These are phyloP conservation scores for Thamnaconus septentrionalis DNA, from an alignment of 2,113 vertebrate species.

Conservation along the genomic window DNA sequence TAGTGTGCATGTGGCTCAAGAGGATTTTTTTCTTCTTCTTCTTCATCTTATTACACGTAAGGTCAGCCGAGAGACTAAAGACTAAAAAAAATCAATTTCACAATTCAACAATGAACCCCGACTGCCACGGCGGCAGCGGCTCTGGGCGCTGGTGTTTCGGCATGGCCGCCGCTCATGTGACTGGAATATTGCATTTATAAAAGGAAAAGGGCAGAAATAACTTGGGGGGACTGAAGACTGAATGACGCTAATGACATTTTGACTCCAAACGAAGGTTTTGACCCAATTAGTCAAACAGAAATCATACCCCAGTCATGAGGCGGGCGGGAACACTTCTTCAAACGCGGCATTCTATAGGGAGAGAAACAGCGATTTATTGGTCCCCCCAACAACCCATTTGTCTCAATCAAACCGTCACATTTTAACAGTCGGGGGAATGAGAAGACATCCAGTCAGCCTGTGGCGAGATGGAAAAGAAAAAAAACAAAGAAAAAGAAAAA, in stretches of 20 bases:
- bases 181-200: neutral
- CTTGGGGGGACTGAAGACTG: neutral
- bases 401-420: slow-evolving; percentile 16
- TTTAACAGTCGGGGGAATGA: neutral
- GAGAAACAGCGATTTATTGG: neutral
- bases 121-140: slow-evolving; percentile 1
- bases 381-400: neutral
- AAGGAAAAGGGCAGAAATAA: neutral
- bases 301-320: slow-evolving; percentile 21
- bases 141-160: neutral
- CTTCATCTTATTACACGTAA: neutral
- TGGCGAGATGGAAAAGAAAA: slow-evolving; percentile 7
- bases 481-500: too few relatives aligned
- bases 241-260: slow-evolving; percentile 11
- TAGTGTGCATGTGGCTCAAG: slow-evolving; percentile 9
- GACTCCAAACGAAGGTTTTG: too few relatives aligned
- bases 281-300: slow-evolving; percentile 1
- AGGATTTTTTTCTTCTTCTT: slow-evolving; percentile 6
- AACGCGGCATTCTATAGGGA: neutral
- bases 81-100: too few relatives aligned
- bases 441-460: slow-evolving; percentile 13
- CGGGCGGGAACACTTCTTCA: neutral
- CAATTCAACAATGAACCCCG: slow-evolving; percentile 8
- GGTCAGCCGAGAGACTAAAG: neutral
- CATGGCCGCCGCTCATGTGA: slow-evolving; percentile 7